These are phyloP conservation scores for Acronicta aceris DNA, from an alignment of 2,888 invertebrate genomes.

Conservation along the genomic window DNA sequence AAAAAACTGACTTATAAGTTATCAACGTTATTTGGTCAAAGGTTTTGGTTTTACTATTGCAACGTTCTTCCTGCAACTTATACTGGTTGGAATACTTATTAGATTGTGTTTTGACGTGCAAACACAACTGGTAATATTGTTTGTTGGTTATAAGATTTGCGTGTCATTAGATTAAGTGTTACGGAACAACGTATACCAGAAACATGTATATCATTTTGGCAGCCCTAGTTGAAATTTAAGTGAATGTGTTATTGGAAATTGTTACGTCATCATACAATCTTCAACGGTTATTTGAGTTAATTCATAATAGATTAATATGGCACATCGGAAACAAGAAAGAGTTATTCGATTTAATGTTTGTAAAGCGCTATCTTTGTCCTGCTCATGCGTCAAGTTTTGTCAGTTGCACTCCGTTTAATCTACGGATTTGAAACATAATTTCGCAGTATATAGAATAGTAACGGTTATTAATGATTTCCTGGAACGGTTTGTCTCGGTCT, in stretches of 20 bases:
- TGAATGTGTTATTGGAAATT: conserved; percentile 50
- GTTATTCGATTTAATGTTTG: conserved; percentile 6
- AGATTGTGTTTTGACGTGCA: conserved; percentile 21
- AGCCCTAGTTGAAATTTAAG: conserved; percentile 77
- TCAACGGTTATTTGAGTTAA: conserved; percentile 30
- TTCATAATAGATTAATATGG: conserved; percentile 46
- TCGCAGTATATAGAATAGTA: no score
- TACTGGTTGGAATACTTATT: conserved; percentile 12
- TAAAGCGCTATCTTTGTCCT: conserved; percentile 4
- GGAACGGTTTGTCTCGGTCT: no score
- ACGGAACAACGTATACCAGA: conserved; percentile 59
- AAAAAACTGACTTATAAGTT: neutral
- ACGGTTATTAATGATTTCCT: no score
- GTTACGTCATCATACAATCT: conserved; percentile 30
- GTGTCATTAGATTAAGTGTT: conserved; percentile 39
- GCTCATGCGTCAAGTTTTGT: neutral
- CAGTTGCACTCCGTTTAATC: neutral
- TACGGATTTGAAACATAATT: neutral
- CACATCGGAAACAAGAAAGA: conserved; percentile 34
- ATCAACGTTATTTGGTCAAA: conserved; percentile 7
- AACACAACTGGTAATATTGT: conserved; percentile 20
- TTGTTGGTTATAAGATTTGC: conserved; percentile 31
- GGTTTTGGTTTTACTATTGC: conserved; percentile 11
- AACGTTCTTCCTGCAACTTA: conserved; percentile 6
- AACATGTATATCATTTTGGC: conserved; percentile 83